Evolutionary conservation across 2,888 invertebrate genomes (phyloP).

Genomic region (Synanthedon vespiformis): DNA sequence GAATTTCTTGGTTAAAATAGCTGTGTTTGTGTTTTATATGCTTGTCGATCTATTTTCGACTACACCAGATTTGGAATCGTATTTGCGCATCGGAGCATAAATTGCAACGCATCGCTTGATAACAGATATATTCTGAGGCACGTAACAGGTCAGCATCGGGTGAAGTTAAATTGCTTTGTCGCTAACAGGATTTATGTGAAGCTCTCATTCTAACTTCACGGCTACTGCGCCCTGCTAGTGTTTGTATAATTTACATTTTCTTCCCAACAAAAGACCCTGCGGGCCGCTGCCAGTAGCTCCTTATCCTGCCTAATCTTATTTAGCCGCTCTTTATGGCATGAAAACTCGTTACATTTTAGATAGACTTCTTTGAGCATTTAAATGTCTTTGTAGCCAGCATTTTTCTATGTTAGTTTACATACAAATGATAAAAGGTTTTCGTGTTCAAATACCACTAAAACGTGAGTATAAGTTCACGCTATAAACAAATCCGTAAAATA

Average conservation of each 20-base stretch:
- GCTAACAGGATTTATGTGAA: slow-evolving; percentile 29
- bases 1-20: too few species aligned
- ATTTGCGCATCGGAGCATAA: slow-evolving; percentile 1
- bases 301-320: slow-evolving; percentile 37
- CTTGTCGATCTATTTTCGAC: neutral
- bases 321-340: slow-evolving; percentile 26
- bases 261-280: slow-evolving; percentile 24
- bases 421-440: neutral
- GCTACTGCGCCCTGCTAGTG: slow-evolving; percentile 5
- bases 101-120: slow-evolving; percentile 11
- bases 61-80: neutral
- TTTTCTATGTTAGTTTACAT: neutral
- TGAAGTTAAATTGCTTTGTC: slow-evolving; percentile 40
- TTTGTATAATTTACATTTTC: slow-evolving; percentile 35
- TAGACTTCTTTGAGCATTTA: neutral
- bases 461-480: neutral
- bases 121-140: slow-evolving; percentile 16
- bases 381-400: neutral
- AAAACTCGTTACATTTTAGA: slow-evolving; percentile 22
- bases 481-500: neutral
- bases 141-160: slow-evolving; percentile 21
- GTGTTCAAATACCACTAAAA: neutral
- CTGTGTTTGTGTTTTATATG: too few species aligned
- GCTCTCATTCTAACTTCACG: slow-evolving; percentile 2
- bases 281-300: slow-evolving; percentile 26